phyloP scores from a whole-genome alignment of 2,888 invertebrate species.

The Anorthoa munda region DNA sequence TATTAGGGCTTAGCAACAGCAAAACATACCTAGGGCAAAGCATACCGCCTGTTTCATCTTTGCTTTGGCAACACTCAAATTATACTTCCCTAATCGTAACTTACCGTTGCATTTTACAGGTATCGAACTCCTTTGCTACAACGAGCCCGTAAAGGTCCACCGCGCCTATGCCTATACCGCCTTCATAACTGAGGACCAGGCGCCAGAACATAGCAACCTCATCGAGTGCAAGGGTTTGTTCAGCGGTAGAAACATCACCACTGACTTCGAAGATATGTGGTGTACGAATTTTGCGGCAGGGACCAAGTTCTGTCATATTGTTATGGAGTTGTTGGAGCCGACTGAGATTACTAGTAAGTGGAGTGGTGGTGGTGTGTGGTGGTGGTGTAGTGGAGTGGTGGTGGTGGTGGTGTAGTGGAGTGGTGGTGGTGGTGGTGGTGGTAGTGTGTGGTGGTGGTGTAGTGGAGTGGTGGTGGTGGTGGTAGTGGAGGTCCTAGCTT shows the following conservation, averaged over 20 bases:
- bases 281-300: slow-evolving; percentile 84
- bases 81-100: neutral
- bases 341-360: slow-evolving; percentile 84
- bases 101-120: slow-evolving; percentile 76
- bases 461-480: too few species aligned
- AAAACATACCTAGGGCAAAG: too few species aligned
- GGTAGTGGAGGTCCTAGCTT: neutral
- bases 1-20: too few species aligned
- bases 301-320: slow-evolving; percentile 81
- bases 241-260: slow-evolving; percentile 93
- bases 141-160: slow-evolving; percentile 75
- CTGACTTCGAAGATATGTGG: slow-evolving; percentile 93
- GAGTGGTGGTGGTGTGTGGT: too few species aligned
- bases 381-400: too few species aligned
- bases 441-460: too few species aligned
- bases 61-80: neutral
- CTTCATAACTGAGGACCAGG: slow-evolving; percentile 74
- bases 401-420: too few species aligned
- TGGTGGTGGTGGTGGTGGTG: too few species aligned
- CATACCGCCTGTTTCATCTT: too few species aligned
- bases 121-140: slow-evolving; percentile 86
- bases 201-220: slow-evolving; percentile 68
- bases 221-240: slow-evolving; percentile 90
- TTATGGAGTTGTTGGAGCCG: slow-evolving; percentile 81
- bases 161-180: slow-evolving; percentile 83